These are phyloP conservation scores for Scartelaos histophorus DNA, from an alignment of 2,113 vertebrate genomes.

Conservation along the genomic window DNA sequence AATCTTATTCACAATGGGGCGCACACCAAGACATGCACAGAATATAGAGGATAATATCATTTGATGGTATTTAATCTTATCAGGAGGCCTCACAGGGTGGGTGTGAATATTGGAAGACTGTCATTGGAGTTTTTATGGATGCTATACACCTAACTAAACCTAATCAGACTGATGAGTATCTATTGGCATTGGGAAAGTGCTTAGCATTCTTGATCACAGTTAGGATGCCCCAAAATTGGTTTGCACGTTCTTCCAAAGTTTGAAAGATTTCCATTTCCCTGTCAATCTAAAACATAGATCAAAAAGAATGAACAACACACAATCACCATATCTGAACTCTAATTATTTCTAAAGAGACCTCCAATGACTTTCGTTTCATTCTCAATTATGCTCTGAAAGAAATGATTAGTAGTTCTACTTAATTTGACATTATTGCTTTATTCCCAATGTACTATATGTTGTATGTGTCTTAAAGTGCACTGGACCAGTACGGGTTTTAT, in stretches of 20 bases:
- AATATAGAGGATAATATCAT: background rate
- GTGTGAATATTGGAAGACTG: background rate
- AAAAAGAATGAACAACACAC: no score
- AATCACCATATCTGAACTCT: background rate
- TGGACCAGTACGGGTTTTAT: background rate
- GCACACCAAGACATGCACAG: constrained; percentile 4
- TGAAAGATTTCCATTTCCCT: no score
- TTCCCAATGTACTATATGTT: background rate
- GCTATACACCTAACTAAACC: background rate
- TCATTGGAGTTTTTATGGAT: background rate
- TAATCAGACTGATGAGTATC: background rate
- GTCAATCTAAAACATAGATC: no score
- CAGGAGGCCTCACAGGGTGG: background rate
- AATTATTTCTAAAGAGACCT: background rate
- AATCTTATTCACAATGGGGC: constrained; percentile 43
- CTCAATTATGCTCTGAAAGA: background rate
- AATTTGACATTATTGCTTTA: background rate
- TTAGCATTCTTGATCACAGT: no score
- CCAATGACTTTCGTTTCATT: background rate
- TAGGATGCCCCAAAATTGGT: no score
- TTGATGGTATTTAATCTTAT: background rate
- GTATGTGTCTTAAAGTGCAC: background rate
- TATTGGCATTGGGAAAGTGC: no score
- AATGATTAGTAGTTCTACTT: background rate
- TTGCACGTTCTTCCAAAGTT: no score